These are phyloP conservation scores for Anguilla rostrata DNA, from an alignment of 2,113 vertebrate genomes.

Conservation along the genomic window DNA sequence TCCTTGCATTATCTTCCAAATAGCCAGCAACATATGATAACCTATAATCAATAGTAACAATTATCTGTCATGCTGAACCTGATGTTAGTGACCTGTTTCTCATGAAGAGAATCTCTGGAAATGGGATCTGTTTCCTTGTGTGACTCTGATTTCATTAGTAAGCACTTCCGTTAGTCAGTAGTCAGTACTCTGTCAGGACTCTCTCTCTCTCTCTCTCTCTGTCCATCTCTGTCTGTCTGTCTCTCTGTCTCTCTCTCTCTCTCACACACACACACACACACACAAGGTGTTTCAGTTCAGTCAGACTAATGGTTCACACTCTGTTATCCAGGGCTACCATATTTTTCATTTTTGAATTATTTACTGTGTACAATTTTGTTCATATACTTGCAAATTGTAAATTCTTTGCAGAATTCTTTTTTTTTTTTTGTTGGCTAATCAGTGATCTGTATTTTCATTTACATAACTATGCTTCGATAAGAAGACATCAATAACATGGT, in stretches of 20 bases:
- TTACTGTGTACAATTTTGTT: background rate
- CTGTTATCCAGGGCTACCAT: background rate
- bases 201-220: conserved; percentile 57
- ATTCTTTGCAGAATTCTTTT: background rate
- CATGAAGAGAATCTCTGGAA: conserved; percentile 69
- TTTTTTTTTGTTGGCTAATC: background rate
- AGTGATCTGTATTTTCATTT: background rate
- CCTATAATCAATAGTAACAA: conserved; percentile 82
- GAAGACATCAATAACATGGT: background rate
- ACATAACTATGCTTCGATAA: background rate
- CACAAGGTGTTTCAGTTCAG: background rate
- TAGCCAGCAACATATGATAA: conserved; percentile 76
- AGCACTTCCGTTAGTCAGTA: conserved; percentile 46
- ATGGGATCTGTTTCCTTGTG: conserved; percentile 69
- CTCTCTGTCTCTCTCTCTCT: conserved; percentile 21
- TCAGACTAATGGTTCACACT: background rate
- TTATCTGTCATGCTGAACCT: conserved; percentile 73
- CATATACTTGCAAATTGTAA: background rate
- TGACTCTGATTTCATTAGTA: conserved; percentile 68
- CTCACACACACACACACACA: background rate
- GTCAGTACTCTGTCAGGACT: conserved; percentile 27
- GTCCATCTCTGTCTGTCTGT: conserved; percentile 23
- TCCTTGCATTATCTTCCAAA: conserved; percentile 77
- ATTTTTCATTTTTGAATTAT: background rate
- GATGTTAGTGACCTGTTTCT: conserved; percentile 72